Percentiles rank a stretch among this genome's conserved stretches.
Conservation (phyloP, 2,113 vertebrate genomes). For the Otus sunia region DNA sequence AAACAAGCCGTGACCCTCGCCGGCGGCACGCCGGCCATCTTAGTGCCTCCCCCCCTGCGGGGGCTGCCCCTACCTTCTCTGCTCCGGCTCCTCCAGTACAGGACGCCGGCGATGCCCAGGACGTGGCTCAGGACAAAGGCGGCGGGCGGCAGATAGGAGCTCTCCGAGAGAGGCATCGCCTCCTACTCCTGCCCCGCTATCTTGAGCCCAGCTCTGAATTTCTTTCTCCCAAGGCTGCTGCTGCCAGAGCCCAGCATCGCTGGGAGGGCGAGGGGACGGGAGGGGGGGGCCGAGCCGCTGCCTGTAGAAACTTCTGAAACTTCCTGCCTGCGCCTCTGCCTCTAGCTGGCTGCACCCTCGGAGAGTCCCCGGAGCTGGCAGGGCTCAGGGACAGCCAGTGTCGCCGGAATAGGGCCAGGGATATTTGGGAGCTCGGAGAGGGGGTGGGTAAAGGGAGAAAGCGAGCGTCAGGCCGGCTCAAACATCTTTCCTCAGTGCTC, state of each 20-base stretch:
- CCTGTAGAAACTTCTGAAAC: not conserved
- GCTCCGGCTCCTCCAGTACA: constrained; percentile 73
- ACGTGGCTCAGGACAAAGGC: constrained; percentile 75
- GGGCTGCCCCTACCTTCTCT: constrained; percentile 65
- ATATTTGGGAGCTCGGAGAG: not conserved
- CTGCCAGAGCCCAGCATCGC: constrained; percentile 34
- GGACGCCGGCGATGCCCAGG: constrained; percentile 74
- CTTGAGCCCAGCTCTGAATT: not conserved
- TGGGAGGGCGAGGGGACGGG: not conserved
- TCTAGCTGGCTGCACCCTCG: not conserved
- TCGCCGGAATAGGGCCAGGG: not conserved
- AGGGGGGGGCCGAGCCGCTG: not conserved
- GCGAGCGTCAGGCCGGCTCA: constrained; percentile 56
- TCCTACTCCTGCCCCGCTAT: not conserved
- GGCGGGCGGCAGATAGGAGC: constrained; percentile 67
- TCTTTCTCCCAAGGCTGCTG: constrained; percentile 27
- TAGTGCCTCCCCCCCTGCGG: not conserved
- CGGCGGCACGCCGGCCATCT: not conserved
- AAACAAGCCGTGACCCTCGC: not conserved
- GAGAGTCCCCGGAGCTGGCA: not conserved
- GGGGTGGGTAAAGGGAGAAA: not conserved
- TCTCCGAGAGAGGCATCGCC: constrained; percentile 72
- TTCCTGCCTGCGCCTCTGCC: constrained; percentile 51
- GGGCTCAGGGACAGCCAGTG: not conserved
- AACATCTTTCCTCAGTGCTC: constrained; percentile 69